A percentile compares a stretch with the other conserved stretches of the same genome.
phyloP scores from a whole-genome alignment of 2,113 vertebrate genomes.

The Lanius ludovicianus region DNA sequence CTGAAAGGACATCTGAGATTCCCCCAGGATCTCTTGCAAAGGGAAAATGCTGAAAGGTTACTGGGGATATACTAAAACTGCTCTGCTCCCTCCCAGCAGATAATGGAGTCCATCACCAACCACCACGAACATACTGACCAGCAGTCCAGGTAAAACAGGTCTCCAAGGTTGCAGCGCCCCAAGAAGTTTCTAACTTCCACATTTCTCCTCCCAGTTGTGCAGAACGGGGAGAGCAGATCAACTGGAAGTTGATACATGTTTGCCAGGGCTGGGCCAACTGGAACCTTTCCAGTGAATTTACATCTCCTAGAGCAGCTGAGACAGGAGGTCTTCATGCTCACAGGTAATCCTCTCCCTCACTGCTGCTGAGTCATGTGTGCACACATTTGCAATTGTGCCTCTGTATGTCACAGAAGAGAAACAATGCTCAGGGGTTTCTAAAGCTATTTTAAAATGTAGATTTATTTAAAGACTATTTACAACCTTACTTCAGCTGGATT shows the following conservation, averaged over 20 bases:
- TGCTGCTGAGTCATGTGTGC: rapidly evolving
- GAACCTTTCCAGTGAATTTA: neutral
- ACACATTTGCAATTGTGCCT: neutral
- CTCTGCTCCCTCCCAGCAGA: neutral
- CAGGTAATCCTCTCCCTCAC: neutral
- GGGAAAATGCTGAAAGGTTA: neutral
- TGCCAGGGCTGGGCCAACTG: neutral
- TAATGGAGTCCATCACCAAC: neutral
- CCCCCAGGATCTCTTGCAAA: neutral
- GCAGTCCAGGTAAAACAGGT: neutral
- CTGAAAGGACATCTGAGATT: neutral
- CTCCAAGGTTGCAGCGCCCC: neutral
- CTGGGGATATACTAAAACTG: neutral
- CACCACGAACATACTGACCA: neutral
- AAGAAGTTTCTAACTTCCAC: neutral
- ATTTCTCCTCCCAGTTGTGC: neutral
- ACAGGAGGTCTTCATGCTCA: neutral
- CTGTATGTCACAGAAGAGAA: neutral
- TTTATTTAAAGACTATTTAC: neutral
- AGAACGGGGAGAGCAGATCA: neutral
- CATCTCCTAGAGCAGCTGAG: neutral
- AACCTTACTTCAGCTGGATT: neutral
- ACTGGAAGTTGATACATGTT: neutral
- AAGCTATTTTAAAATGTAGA: neutral
- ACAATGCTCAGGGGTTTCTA: neutral